Evolutionary conservation across 2,797 vertebrate genomes (phyloP).

Genomic region (Gobionotothen gibberifrons): DNA sequence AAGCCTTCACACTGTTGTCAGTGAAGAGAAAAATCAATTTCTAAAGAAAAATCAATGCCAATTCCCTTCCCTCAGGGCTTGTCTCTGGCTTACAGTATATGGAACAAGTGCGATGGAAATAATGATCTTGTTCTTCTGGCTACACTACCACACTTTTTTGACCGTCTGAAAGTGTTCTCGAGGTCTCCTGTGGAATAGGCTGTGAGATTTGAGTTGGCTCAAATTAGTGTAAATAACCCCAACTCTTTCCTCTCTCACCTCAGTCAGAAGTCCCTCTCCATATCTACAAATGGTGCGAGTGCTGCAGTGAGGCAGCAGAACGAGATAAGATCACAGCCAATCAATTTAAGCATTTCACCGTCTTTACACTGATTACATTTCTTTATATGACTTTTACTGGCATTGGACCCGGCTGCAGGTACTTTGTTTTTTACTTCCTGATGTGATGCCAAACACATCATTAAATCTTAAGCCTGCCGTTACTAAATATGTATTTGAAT

Average conservation of each 20-base stretch:
- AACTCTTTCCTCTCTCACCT: slow-evolving; percentile 57
- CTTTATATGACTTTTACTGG: slow-evolving; percentile 21
- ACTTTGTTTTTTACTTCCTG: slow-evolving; percentile 31
- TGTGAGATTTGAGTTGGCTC: slow-evolving; percentile 71
- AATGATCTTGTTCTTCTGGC: slow-evolving; percentile 77
- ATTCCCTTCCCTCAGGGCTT: slow-evolving; percentile 71
- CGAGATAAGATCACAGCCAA: slow-evolving; percentile 47
- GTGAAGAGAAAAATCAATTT: slow-evolving; percentile 79
- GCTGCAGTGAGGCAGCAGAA: slow-evolving; percentile 39
- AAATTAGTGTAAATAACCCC: slow-evolving; percentile 76
- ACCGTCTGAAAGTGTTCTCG: slow-evolving; percentile 69
- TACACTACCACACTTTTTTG: slow-evolving; percentile 61
- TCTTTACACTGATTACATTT: slow-evolving; percentile 27
- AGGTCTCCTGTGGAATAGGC: slow-evolving; percentile 72
- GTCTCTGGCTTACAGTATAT: slow-evolving; percentile 73
- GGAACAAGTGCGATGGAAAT: slow-evolving; percentile 80
- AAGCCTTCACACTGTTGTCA: slow-evolving; percentile 73
- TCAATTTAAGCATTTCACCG: slow-evolving; percentile 43
- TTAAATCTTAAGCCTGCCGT: slow-evolving; percentile 20
- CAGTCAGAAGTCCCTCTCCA: slow-evolving; percentile 51
- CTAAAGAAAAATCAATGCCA: slow-evolving; percentile 82
- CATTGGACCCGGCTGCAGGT: slow-evolving; percentile 23
- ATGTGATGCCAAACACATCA: slow-evolving; percentile 10
- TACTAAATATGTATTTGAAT: too few relatives aligned
- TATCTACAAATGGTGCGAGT: slow-evolving; percentile 35